phyloP scores from a whole-genome alignment of 2,797 vertebrate genomes.

The Acrossocheilus fasciatus region DNA sequence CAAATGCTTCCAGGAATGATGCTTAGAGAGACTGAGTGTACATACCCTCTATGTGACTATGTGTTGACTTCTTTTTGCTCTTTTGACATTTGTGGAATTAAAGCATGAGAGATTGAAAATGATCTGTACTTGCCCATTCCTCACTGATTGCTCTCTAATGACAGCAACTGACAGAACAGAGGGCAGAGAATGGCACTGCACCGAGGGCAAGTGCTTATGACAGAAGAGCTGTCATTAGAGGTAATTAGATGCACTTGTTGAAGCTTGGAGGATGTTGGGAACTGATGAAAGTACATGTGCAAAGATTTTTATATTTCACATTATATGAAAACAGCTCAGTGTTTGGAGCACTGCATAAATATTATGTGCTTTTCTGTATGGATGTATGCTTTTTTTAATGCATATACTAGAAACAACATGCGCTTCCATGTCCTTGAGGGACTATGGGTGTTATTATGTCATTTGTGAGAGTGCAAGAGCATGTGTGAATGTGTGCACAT shows the following conservation, averaged over 20 bases:
- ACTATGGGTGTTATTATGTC: background rate
- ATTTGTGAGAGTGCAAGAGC: background rate
- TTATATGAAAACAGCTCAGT: background rate
- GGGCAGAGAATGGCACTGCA: conserved; percentile 24
- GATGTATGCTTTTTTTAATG: background rate
- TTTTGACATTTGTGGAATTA: conserved; percentile 22
- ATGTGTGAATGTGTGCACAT: conserved; percentile 8
- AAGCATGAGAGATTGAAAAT: conserved; percentile 7
- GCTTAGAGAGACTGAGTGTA: background rate
- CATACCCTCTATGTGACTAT: background rate
- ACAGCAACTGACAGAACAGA: conserved; percentile 15
- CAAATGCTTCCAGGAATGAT: background rate
- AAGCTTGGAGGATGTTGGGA: conserved; percentile 26
- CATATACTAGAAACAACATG: conserved; percentile 8
- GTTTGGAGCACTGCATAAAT: background rate
- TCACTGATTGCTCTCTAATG: conserved; percentile 13
- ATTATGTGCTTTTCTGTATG: background rate
- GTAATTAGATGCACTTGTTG: conserved; percentile 40
- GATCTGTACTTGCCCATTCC: conserved; percentile 9
- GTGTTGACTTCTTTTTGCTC: background rate
- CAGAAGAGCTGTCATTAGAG: conserved; percentile 30
- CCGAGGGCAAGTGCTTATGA: conserved; percentile 31
- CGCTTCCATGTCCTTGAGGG: background rate
- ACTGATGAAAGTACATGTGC: conserved; percentile 10
- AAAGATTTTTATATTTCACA: background rate